phyloP scores from a whole-genome alignment of 1,140 invertebrate species.

The Sweltsa coloradensis region DNA sequence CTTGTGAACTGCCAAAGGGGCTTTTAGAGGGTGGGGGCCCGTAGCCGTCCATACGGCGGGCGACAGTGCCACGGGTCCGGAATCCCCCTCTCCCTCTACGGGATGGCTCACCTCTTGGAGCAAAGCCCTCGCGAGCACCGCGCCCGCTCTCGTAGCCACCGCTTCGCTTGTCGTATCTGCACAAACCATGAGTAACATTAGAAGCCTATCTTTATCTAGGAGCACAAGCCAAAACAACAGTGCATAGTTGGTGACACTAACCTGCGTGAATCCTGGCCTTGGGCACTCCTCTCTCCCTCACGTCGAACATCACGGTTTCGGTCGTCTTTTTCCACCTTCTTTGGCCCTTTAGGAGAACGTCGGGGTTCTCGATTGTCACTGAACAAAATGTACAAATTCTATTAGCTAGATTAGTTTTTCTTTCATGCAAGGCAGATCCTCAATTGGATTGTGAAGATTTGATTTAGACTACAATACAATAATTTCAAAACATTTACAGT shows the following conservation, averaged over 20 bases:
- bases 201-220: no score
- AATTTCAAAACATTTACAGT: no score
- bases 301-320: conserved; percentile 31
- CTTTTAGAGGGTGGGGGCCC: conserved; percentile 63
- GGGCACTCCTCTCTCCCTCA: conserved; percentile 9
- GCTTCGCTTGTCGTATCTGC: conserved; percentile 12
- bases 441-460: no score
- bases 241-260: no score
- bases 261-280: conserved; percentile 2
- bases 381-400: no score
- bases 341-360: conserved; percentile 25
- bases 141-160: conserved; percentile 10
- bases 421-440: no score
- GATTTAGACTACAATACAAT: no score
- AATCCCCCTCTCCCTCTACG: conserved; percentile 20
- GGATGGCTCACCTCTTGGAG: conserved; percentile 42
- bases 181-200: no score
- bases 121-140: conserved; percentile 42
- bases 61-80: conserved; percentile 28
- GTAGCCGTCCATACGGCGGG: conserved; percentile 53
- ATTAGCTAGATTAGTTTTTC: no score
- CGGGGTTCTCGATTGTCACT: no score
- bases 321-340: conserved; percentile 42
- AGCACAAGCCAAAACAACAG: no score
- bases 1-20: conserved; percentile 40